Evolutionary conservation across 2,888 invertebrate species (phyloP), one percentile per base, ranked within the genome.

Genomic region (Eupithecia subumbrata): DNA sequence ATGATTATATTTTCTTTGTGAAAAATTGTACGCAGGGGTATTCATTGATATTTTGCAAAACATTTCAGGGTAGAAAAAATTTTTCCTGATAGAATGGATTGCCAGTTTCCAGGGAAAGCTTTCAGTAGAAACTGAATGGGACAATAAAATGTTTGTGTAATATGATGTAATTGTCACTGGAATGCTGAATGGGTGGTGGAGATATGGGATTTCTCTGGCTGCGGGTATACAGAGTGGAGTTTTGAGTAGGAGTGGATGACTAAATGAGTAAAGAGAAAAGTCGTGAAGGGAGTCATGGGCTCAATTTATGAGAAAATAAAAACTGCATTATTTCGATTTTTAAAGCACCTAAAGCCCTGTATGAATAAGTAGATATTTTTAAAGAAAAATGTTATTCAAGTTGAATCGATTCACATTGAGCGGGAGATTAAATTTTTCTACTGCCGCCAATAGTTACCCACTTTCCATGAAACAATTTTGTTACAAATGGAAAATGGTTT

Each of bases 81-180:
- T 75, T 75, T 75, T 69, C 64, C 63, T 16, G 30, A 70, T 45
- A 52, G 52, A 73, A 73, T 69, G 64, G 45, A 69, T 69, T 75
- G 40, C 66, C 72, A 52, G 7, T 63, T 68, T 75, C 60, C n/a
- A 43, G 48, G 70, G 40, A 34, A 70, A 40, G 64, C 74, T 74
- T 74, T 70, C 70, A 70, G 69, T 25, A 25, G 30, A 66, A n/a
- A 67, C 66, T 48, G 73, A 91, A 91, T 90, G 88, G 88, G 86
- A 86, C 90, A 91, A 91, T 92, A 90, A 91, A 91, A 92, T 85
- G 84, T 84, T 78, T 81, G 76, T 80, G 74, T 34, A 67, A 40
- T 40, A 67, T 37, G 9, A 67, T 37, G 40, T 40, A 37, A 40
- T n/a, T 67, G 40, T 67, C n/a, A 67, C 66, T n/a, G n/a, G 11